Base-by-base conservation (phyloP, 2,797 vertebrate genomes). In the Danionella dracula region DNA sequence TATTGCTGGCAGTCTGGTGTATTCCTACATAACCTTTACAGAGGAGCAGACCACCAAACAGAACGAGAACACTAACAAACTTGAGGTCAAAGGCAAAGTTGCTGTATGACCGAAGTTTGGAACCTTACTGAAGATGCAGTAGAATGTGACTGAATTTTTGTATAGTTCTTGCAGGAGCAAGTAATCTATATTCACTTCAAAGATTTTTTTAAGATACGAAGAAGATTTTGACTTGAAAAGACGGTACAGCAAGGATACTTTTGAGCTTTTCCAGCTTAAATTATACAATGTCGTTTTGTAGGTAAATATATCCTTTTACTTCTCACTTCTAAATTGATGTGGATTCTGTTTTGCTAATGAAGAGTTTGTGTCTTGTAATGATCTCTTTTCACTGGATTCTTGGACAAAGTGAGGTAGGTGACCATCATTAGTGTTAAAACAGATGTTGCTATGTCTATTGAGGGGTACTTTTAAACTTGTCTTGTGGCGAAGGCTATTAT, bases 1-100 rank as follows among this genome's bases (percentile, higher is more conserved):
- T 78, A 98, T 98, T 76, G 93, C 92, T 2, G 96, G 96, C 7
- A 99, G 96, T 74, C 87, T 99, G 87, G 93, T 96, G 29, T 98
- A 99, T 69, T 99, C 96, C 41, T 94, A 95, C 69, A 93, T 98
- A 83, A 94, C 92, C 4, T 96, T 99, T 85, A 92, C 90, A 0
- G 92, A 95, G 78, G 92, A 95, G 68, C 92, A 93, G 29, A 76
- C 81, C 65, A 93, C 69, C 89, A 94, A 92, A 83, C 88, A 78
- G 54, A 46, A 76, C 0, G 88, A 87, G 5, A 74, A 75, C 1
- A 20, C 42, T 23, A 72, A 27, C 42, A 79, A 79, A 55, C 21
- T 78, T 16, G 73, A 78, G 31, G 76, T 71, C 21, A 78, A 73
- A 51, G 76, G 76, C 10, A 78, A 76, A 71, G 71, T 71, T 21